Base-by-base conservation (phyloP, 2,113 vertebrate species). In the Cavia aperea region DNA sequence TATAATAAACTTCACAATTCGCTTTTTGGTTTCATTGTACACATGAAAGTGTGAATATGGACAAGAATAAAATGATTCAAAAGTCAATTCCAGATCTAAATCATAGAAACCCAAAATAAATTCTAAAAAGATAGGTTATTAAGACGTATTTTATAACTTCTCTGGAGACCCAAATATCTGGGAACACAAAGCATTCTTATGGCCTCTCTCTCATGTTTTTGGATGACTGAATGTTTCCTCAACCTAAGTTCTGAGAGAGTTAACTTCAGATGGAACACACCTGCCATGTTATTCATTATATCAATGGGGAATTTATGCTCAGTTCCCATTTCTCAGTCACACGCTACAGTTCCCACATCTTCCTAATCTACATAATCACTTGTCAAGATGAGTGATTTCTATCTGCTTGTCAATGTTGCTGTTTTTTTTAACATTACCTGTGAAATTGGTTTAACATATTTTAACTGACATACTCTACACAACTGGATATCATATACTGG, bases 321-420 rank as follows among this genome's bases (percentile, higher is more conserved):
- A 75, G 84, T 75, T 77, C 23, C 72, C 56, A 85, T 96, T 92
- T 62, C 93, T 92, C 92, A 95, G 62, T 13, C 3, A 29, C 16
- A 85, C n/a, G 88, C 89, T 54, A 58, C 9, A 85, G 58, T 90
- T 90, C 91, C 89, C 90, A 75, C 54, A 89, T 88, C 81, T 94
- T 93, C 62, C 94, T 96, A 85, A 96, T 95, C 92, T 96, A 73
- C 92, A 95, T 96, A 96, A 96, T 96, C 95, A 92, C 92, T 95
- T 96, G 96, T 96, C 95, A 97, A 95, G 84, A 95, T 95, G 95
- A 97, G 70, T 96, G 92, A 96, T 96, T 96, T 95, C 95, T 94
- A 94, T 86, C 82, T 73, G 85, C 94, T 95, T 96, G 91, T 97
- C 92, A 97, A 79, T 85, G 90, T 92, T 96, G 65, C 92, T 89